Percentiles rank a stretch among this genome's conserved stretches.
phyloP scores from a whole-genome alignment of 92 coral and sea anemone genomes.

The Palythoa grandis region DNA sequence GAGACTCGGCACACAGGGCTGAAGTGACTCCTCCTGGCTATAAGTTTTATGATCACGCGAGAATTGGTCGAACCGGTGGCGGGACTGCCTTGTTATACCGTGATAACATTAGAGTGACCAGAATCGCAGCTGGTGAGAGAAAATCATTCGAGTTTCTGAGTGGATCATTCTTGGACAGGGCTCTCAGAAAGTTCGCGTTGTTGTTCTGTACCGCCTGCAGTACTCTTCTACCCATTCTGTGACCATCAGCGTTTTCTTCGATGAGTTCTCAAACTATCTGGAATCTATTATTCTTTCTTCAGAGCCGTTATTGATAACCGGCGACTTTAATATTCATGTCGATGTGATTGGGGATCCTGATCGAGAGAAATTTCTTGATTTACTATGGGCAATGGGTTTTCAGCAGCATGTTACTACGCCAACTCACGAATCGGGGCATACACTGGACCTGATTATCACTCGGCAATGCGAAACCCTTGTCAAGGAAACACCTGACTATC shows the following conservation, averaged over 20 bases:
- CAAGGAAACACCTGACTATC: too few relatives aligned
- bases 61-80: slow-evolving; percentile 52
- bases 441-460: too few relatives aligned
- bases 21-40: slow-evolving; percentile 52
- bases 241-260: slow-evolving; percentile 50
- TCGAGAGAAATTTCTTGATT: slow-evolving; percentile 40
- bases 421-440: too few relatives aligned
- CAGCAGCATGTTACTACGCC: too few relatives aligned
- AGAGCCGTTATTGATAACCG: slow-evolving; percentile 50
- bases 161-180: slow-evolving; percentile 56
- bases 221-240: slow-evolving; percentile 54
- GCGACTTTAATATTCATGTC: slow-evolving; percentile 58
- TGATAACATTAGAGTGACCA: slow-evolving; percentile 39
- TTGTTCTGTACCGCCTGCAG: slow-evolving; percentile 51
- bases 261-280: slow-evolving; percentile 54
- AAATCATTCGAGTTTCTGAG: slow-evolving; percentile 69
- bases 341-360: slow-evolving; percentile 45
- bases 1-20: slow-evolving; percentile 48
- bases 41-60: slow-evolving; percentile 53
- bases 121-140: slow-evolving; percentile 48
- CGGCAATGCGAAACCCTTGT: too few relatives aligned
- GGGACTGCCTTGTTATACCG: slow-evolving; percentile 56
- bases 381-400: slow-evolving; percentile 54
- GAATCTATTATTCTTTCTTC: slow-evolving; percentile 45
- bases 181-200: slow-evolving; percentile 35